These are phyloP conservation scores for Caenorhabditis sp. DNA, from an alignment of 2,888 invertebrate genomes.

Conservation along the genomic window DNA sequence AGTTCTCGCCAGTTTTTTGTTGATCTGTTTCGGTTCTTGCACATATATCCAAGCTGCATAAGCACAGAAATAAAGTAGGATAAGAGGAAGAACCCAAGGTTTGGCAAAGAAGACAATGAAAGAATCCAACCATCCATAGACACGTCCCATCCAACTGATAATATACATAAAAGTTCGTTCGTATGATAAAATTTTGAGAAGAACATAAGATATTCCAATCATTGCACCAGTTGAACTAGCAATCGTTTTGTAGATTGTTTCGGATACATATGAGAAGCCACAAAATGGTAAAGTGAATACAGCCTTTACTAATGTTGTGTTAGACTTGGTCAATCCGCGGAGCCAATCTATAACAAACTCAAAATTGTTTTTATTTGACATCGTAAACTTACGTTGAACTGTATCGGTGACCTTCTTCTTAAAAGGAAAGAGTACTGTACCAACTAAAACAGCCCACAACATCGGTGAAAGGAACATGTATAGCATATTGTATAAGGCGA, in stretches of 20 bases:
- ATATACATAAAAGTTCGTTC: constrained; percentile 64
- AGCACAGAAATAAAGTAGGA: constrained; percentile 57
- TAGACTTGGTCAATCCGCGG: constrained; percentile 61
- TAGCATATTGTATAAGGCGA: constrained; percentile 79
- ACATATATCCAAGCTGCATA: constrained; percentile 68
- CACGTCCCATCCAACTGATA: constrained; percentile 57
- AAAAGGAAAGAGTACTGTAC: constrained; percentile 95
- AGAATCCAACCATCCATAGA: constrained; percentile 56
- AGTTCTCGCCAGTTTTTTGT: constrained; percentile 64
- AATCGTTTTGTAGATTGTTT: constrained; percentile 48
- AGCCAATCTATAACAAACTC: constrained; percentile 63
- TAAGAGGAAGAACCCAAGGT: constrained; percentile 63
- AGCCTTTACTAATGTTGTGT: constrained; percentile 74
- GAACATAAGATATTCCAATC: constrained; percentile 54
- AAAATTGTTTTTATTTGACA: neutral
- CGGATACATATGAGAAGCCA: constrained; percentile 52
- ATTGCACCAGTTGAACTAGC: constrained; percentile 54
- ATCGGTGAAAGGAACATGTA: constrained; percentile 80
- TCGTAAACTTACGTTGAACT: constrained; percentile 36
- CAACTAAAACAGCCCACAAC: constrained; percentile 93
- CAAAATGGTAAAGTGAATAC: constrained; percentile 78
- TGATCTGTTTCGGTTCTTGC: constrained; percentile 58
- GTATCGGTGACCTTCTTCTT: constrained; percentile 82
- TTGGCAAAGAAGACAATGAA: constrained; percentile 59
- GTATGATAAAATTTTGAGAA: constrained; percentile 65